Evolutionary conservation across 1,140 invertebrate species (phyloP), one percentile per base, ranked within the genome.

Genomic region (Drosophila paulistorum): DNA sequence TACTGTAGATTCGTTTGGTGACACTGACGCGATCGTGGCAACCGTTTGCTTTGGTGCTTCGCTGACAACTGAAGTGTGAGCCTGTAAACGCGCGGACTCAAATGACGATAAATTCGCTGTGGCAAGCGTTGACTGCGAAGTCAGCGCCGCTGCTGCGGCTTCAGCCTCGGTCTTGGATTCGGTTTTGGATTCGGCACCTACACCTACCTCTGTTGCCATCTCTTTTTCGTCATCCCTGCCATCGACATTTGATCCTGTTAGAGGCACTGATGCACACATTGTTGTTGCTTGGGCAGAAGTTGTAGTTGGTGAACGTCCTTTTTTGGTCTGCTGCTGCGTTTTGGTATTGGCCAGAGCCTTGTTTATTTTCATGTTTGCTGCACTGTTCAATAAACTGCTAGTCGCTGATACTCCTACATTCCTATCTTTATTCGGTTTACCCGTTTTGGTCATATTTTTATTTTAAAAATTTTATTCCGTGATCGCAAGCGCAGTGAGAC

Each of bases 1-100:
- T 66, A 72, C 55, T 76, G 71, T 51, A 23, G 17, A 17, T 20
- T 67, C 60, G 70, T 72, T 70, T 67, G 62, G 57, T 61, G 20
- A 65, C 54, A 64, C 41, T 67, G 60, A 10, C 30, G 64, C 70
- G 68, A 60, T 59, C 69, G 65, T 81, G 74, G 74, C 64, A 74
- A 90, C 86, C 74, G 86, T 71, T 86, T 91, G 89, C 73, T 85
- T 91, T 68, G 90, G 79, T 79, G 86, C 82, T 85, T 91, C 90
- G 79, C 82, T 91, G 83, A 76, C 83, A 91, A 91, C 80, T 91
- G 90, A 89, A 78, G 81, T 67, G 41, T 75, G 84, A 90, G 84
- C 84, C 85, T 89, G 72, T 67, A 65, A 60, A 30, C 48, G 78
- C 61, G 72, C 74, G 74, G 85, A 90, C 78, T 86, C 86, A 69